Evolutionary conservation across 2,113 vertebrate species (phyloP).

Genomic region (Rhinolophus sinicus): DNA sequence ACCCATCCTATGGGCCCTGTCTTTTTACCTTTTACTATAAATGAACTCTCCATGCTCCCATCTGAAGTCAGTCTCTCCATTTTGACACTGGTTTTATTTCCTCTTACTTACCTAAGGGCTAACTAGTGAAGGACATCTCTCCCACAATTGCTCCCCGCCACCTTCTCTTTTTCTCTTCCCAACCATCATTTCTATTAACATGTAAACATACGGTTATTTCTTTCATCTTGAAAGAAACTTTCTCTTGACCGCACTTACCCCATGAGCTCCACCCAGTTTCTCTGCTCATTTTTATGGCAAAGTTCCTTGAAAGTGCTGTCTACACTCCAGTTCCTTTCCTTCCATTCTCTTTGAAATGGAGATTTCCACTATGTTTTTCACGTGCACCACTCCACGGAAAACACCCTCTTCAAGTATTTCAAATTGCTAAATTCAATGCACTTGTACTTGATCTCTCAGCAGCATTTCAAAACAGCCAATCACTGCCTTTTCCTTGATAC

Average conservation of each 20-base stretch:
- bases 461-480: neutral
- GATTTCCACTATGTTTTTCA: neutral
- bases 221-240: neutral
- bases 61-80: neutral
- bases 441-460: neutral
- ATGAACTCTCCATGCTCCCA: neutral
- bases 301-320: slow-evolving; percentile 3
- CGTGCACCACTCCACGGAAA: neutral
- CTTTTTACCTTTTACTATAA: neutral
- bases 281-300: neutral
- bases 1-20: neutral
- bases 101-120: neutral
- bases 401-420: neutral
- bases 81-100: neutral
- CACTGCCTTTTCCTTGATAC: neutral
- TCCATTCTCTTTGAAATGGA: neutral
- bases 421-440: neutral
- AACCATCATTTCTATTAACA: neutral
- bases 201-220: neutral
- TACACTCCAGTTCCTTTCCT: neutral
- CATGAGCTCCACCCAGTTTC: neutral
- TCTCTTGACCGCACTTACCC: neutral
- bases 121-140: neutral
- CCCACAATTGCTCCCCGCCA: neutral
- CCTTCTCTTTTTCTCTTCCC: neutral